Evolutionary conservation across 2,797 vertebrate genomes (phyloP).

Genomic region (Enteromius paludinosus): DNA sequence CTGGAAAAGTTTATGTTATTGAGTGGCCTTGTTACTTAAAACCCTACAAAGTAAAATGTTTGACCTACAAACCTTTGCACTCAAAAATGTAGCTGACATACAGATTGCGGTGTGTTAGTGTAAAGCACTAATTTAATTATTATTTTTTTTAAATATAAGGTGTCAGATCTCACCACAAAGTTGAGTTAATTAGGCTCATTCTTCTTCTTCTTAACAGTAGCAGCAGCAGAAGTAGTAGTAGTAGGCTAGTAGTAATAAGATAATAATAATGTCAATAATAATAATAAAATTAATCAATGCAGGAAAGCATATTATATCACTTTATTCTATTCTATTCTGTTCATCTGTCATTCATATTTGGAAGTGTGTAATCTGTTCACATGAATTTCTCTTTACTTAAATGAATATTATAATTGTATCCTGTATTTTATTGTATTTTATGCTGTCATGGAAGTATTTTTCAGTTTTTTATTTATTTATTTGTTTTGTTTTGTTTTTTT

Average conservation of each 20-base stretch:
- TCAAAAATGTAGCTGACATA: not conserved
- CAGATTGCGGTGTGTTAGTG: not conserved
- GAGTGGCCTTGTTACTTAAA: conserved; percentile 71
- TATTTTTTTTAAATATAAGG: too few relatives aligned
- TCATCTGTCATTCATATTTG: not conserved
- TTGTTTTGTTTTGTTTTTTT: conserved; percentile 42
- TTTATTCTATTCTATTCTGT: not conserved
- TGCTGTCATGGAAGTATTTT: not conserved
- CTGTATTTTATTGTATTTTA: not conserved
- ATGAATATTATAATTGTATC: not conserved
- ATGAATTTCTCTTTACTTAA: not conserved
- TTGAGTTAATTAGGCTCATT: not conserved
- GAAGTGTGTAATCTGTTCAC: not conserved
- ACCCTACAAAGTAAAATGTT: conserved; percentile 50
- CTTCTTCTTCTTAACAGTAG: not conserved
- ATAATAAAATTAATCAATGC: not conserved
- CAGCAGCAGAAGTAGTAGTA: not conserved
- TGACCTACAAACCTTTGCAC: conserved; percentile 68
- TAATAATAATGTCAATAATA: not conserved
- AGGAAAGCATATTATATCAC: not conserved
- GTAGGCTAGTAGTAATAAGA: too few relatives aligned
- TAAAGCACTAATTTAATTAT: not conserved
- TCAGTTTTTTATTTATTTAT: not conserved
- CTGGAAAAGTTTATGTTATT: conserved; percentile 63
- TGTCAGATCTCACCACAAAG: not conserved